Evolutionary conservation across 2,797 vertebrate genomes (phyloP).

Genomic region (Dryobates pubescens): DNA sequence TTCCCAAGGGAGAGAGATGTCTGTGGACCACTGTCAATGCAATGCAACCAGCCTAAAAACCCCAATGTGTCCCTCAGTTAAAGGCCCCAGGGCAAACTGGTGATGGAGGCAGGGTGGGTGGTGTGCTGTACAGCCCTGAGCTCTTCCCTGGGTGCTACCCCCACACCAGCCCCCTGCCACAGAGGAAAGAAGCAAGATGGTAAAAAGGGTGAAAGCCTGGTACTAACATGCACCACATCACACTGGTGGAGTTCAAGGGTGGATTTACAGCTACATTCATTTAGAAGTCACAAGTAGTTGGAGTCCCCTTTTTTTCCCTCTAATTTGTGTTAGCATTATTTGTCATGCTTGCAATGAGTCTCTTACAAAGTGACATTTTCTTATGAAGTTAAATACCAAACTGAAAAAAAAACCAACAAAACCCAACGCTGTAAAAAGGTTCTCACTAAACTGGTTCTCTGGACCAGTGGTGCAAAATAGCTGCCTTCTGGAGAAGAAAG

Average conservation of each 20-base stretch:
- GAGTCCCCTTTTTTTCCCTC: neutral
- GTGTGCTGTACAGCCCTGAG: neutral
- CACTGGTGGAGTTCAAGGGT: neutral
- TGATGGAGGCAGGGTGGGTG: neutral
- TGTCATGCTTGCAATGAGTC: neutral
- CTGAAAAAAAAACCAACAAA: neutral
- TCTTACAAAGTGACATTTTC: neutral
- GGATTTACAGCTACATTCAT: neutral
- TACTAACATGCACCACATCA: neutral
- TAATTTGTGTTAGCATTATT: neutral
- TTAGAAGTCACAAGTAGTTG: neutral
- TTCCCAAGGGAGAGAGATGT: rapidly evolving
- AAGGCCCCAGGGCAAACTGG: neutral
- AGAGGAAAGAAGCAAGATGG: neutral
- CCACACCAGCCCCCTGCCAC: neutral
- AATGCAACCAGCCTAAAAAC: neutral
- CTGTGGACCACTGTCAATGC: neutral
- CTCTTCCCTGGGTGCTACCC: neutral
- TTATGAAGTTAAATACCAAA: neutral
- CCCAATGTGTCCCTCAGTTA: neutral
- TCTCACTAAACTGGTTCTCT: neutral
- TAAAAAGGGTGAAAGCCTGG: neutral
- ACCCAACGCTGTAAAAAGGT: neutral
- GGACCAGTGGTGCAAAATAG: neutral
- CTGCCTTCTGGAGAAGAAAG: neutral